Evolutionary conservation across 2,888 invertebrate species (phyloP).

Genomic region (Hedychridium roseum): DNA sequence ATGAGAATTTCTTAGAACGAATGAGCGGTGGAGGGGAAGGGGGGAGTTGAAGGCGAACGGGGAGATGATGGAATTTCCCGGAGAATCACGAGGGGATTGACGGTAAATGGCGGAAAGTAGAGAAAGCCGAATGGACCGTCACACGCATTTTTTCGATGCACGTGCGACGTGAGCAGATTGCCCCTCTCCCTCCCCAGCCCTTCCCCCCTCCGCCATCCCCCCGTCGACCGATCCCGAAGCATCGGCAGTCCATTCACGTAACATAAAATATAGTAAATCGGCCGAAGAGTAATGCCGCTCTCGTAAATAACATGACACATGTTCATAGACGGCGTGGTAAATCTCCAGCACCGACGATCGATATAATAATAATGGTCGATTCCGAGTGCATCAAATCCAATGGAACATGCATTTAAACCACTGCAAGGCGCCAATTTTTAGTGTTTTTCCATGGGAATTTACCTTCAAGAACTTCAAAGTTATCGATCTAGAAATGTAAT

Average conservation of each 20-base stretch:
- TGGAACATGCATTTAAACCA: too few species aligned
- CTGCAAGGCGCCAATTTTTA: too few species aligned
- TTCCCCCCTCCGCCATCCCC: not conserved
- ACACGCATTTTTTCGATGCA: not conserved
- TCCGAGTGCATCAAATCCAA: too few species aligned
- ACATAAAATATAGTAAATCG: conserved; percentile 57
- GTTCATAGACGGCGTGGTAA: conserved; percentile 55
- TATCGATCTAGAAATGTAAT: too few species aligned
- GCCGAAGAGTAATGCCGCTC: conserved; percentile 56
- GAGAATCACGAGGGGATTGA: too few species aligned
- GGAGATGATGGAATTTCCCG: not conserved
- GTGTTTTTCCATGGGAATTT: too few species aligned
- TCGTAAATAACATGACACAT: conserved; percentile 60
- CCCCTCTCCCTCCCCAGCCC: conserved; percentile 8
- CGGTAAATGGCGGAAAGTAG: too few species aligned
- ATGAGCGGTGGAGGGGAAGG: not conserved
- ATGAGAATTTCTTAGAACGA: conserved; percentile 11
- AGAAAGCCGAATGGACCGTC: too few species aligned
- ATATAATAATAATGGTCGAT: too few species aligned
- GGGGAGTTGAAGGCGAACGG: not conserved
- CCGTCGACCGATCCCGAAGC: conserved; percentile 33
- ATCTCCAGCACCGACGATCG: conserved; percentile 53
- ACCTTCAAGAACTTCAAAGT: too few species aligned
- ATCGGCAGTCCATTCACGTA: conserved; percentile 55
- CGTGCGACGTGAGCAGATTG: not conserved